Percentiles rank a stretch among this genome's conserved stretches.
Evolutionary conservation across 2,113 vertebrate species (phyloP).

Genomic region (Promerops cafer): DNA sequence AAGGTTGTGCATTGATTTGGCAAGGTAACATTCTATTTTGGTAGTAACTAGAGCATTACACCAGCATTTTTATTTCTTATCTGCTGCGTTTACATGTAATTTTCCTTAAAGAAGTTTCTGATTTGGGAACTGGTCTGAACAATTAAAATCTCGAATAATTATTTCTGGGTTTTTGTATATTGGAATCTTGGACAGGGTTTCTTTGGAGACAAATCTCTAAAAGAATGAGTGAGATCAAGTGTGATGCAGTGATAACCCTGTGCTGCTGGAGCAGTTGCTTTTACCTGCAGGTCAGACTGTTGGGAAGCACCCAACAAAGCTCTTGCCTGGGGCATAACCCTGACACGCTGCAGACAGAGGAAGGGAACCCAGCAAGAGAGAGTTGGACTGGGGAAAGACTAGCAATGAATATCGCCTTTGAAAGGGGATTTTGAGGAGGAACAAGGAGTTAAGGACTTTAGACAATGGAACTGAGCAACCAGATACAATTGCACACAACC

Average conservation of each 20-base stretch:
- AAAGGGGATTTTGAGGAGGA: neutral
- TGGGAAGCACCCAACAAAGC: neutral
- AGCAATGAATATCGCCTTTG: neutral
- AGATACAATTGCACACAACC: neutral
- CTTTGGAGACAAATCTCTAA: neutral
- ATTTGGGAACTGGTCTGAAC: neutral
- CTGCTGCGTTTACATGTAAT: rapidly evolving
- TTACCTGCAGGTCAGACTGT: neutral
- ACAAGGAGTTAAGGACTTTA: neutral
- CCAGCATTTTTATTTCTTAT: neutral
- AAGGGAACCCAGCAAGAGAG: neutral
- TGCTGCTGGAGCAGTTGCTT: neutral
- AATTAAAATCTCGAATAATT: neutral
- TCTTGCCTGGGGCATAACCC: neutral
- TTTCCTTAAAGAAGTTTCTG: neutral
- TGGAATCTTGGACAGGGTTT: neutral
- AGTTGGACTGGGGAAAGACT: neutral
- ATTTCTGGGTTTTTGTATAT: neutral
- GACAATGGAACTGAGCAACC: neutral
- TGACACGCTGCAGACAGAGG: rapidly evolving
- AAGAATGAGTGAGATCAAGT: neutral
- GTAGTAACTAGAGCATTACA: neutral
- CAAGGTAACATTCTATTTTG: neutral
- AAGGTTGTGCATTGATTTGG: neutral
- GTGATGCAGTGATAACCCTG: rapidly evolving